Percentiles rank a stretch among this genome's conserved stretches.
Conservation (phyloP, 1,140 invertebrate genomes). For the Drosophila dunni region DNA sequence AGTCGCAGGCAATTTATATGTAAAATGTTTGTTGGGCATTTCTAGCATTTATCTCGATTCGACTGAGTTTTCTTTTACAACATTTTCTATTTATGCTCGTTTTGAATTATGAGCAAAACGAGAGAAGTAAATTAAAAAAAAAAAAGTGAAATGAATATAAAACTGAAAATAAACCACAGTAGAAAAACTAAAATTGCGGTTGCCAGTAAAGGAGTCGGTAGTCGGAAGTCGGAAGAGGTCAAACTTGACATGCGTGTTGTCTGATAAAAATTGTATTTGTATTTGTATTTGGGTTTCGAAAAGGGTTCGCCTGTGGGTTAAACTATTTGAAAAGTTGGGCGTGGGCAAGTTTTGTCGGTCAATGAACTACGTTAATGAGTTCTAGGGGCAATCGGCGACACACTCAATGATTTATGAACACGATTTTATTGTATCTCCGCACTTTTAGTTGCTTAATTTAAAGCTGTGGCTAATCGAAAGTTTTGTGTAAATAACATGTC, state of each 20-base stretch:
- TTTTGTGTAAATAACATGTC: constrained; percentile 61
- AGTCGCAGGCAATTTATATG: constrained; percentile 67
- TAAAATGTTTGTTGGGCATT: constrained; percentile 46
- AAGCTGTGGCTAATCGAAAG: constrained; percentile 57
- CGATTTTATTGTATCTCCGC: constrained; percentile 25
- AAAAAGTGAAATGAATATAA: constrained; percentile 44
- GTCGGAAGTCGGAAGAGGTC: constrained; percentile 5
- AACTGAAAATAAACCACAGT: constrained; percentile 41
- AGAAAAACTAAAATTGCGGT: constrained; percentile 26
- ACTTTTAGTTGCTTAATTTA: constrained; percentile 37
- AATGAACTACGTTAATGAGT: constrained; percentile 51
- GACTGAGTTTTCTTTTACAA: constrained; percentile 35
- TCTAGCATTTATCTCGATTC: constrained; percentile 42
- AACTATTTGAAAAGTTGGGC: constrained; percentile 35
- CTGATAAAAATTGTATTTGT: constrained; percentile 68
- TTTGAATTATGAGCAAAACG: constrained; percentile 68
- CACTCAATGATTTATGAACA: constrained; percentile 62
- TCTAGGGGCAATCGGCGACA: constrained; percentile 29
- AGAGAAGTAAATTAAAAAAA: constrained; percentile 67
- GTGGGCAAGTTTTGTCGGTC: constrained; percentile 54
- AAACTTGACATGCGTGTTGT: constrained; percentile 63
- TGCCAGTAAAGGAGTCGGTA: constrained; percentile 10
- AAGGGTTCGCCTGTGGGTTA: constrained; percentile 49
- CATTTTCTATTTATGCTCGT: constrained; percentile 62
- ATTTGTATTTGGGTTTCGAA: constrained; percentile 54